phyloP scores from a whole-genome alignment of 2,113 vertebrate genomes.

The Emydocephalus ijimae region DNA sequence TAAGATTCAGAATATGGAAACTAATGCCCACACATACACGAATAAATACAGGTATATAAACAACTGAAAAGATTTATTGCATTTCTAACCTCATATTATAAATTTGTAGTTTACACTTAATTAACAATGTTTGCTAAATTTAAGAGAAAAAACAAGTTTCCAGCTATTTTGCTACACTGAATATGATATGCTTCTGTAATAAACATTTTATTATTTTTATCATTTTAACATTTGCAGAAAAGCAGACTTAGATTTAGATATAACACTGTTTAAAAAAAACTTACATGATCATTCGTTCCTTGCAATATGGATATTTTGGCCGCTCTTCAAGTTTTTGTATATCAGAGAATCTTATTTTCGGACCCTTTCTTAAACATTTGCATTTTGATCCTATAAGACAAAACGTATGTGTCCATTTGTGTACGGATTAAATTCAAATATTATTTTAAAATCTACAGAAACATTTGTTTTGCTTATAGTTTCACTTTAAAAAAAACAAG shows the following conservation, averaged over 20 bases:
- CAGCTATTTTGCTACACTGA: background rate
- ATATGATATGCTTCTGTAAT: background rate
- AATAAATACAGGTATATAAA: background rate
- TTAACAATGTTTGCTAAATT: background rate
- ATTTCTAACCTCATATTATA: background rate
- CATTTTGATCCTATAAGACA: constrained; percentile 88
- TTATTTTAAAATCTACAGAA: constrained; percentile 6
- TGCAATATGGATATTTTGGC: constrained; percentile 93
- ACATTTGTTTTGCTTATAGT: background rate
- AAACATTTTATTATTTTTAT: background rate
- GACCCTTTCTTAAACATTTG: constrained; percentile 94
- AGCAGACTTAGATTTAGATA: constrained; percentile 28
- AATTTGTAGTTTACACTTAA: background rate
- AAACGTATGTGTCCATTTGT: constrained; percentile 45
- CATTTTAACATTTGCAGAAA: constrained; percentile 39
- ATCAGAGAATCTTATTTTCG: constrained; percentile 95
- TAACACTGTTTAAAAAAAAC: constrained; percentile 55
- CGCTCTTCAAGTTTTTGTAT: constrained; percentile 97
- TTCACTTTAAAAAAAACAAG: background rate
- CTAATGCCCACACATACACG: background rate
- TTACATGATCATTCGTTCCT: constrained; percentile 99
- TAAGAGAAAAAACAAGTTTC: background rate
- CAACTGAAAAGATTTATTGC: background rate
- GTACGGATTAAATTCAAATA: background rate
- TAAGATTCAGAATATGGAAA: background rate